These are phyloP conservation scores for Acrocera orbiculus DNA, from an alignment of 2,888 invertebrate species.

Conservation along the genomic window DNA sequence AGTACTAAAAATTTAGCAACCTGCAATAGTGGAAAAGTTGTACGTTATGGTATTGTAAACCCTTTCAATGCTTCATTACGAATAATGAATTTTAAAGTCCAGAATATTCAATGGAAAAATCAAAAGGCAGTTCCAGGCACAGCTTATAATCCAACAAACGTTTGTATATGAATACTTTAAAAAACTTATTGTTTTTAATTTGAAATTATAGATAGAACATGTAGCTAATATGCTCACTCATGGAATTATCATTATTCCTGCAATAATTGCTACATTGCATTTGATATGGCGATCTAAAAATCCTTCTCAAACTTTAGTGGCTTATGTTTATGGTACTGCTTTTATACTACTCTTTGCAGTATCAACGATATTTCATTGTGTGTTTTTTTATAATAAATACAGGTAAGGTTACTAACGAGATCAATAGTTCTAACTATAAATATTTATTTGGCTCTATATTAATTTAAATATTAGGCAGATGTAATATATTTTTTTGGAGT, in stretches of 20 bases:
- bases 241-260: conserved; percentile 75
- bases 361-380: conserved; percentile 79
- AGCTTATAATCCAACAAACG: conserved; percentile 70
- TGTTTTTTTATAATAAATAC: conserved; percentile 50
- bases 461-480: no score
- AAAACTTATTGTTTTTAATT: neutral
- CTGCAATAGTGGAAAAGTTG: no score
- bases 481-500: no score
- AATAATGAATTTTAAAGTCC: conserved; percentile 19
- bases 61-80: conserved; percentile 5
- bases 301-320: conserved; percentile 59
- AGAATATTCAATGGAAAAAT: conserved; percentile 60
- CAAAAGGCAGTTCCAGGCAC: conserved; percentile 50
- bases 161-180: conserved; percentile 14
- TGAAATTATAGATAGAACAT: conserved; percentile 51
- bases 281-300: conserved; percentile 55
- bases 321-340: conserved; percentile 71
- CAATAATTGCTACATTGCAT: conserved; percentile 57
- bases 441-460: no score
- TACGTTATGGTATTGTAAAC: no score
- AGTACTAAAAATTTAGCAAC: no score
- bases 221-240: conserved; percentile 84
- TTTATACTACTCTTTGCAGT: conserved; percentile 70
- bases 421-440: no score
- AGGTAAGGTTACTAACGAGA: conserved; percentile 1